Percentiles rank a stretch among this genome's conserved stretches.
These are phyloP conservation scores for Stictonetta naevosa DNA, from an alignment of 2,113 vertebrate genomes.

Conservation along the genomic window DNA sequence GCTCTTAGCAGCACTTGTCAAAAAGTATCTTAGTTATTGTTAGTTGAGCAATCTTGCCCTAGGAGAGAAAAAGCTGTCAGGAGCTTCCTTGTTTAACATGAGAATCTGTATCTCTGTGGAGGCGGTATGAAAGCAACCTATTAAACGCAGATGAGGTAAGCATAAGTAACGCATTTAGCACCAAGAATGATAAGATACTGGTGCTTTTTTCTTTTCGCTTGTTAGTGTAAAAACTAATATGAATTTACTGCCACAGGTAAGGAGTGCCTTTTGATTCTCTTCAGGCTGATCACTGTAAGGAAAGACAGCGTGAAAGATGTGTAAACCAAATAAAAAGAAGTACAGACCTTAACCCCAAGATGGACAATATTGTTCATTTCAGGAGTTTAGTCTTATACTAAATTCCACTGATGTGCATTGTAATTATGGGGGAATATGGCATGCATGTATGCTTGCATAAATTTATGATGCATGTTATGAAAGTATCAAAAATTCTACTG, in stretches of 20 bases:
- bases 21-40: slow-evolving; percentile 72
- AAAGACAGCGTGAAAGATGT: not conserved
- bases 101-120: slow-evolving; percentile 43
- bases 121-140: slow-evolving; percentile 41
- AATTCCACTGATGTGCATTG: not conserved
- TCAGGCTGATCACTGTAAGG: not conserved
- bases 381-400: not conserved
- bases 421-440: not conserved
- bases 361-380: not conserved
- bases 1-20: slow-evolving; percentile 75
- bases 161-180: not conserved
- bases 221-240: not conserved
- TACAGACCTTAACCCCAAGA: not conserved
- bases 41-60: slow-evolving; percentile 73
- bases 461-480: not conserved
- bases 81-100: slow-evolving; percentile 61
- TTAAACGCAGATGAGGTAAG: slow-evolving; percentile 50
- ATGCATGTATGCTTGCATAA: not conserved
- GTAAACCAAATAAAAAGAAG: not conserved
- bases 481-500: not conserved
- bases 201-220: accelerated
- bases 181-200: not conserved
- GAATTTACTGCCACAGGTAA: not conserved
- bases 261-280: not conserved
- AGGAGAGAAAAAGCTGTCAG: slow-evolving; percentile 71